Evolutionary conservation across 2,888 invertebrate genomes (phyloP).

Genomic region (Conomelus anceps): DNA sequence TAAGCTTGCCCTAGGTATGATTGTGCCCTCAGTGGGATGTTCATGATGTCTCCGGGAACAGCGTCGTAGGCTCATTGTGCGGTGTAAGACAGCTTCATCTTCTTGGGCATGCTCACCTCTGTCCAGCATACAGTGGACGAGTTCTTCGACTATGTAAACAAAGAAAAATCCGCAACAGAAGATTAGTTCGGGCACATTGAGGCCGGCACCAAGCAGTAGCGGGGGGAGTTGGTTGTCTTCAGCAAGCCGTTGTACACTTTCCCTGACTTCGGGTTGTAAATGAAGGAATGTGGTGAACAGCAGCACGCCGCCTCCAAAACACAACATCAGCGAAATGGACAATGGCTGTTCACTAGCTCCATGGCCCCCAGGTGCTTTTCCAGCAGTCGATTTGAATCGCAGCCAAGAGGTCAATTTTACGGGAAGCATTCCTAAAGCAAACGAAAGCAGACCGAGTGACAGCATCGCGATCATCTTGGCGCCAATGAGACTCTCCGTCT

Average conservation of each 20-base stretch:
- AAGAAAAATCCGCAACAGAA: conserved; percentile 58
- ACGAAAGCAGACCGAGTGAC: conserved; percentile 67
- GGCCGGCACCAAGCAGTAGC: conserved; percentile 38
- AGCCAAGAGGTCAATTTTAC: conserved; percentile 50
- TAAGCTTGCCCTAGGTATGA: conserved; percentile 38
- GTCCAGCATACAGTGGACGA: conserved; percentile 51
- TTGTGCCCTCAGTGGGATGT: conserved; percentile 31
- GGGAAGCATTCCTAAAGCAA: conserved; percentile 66
- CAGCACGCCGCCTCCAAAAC: conserved; percentile 59
- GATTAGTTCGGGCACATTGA: conserved; percentile 50
- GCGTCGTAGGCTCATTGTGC: conserved; percentile 50
- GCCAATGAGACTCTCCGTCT: conserved; percentile 42
- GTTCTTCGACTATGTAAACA: conserved; percentile 56
- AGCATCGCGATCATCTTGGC: conserved; percentile 75
- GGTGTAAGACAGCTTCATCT: conserved; percentile 45
- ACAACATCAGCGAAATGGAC: conserved; percentile 51
- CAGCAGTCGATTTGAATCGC: background rate
- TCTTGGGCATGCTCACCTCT: conserved; percentile 37
- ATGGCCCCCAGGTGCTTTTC: conserved; percentile 18
- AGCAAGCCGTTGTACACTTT: conserved; percentile 48
- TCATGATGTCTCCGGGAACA: conserved; percentile 40
- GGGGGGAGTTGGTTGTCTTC: conserved; percentile 43
- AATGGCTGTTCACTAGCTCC: conserved; percentile 37
- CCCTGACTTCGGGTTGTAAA: conserved; percentile 58
- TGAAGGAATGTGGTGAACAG: conserved; percentile 59